These are phyloP conservation scores for Catagonus wagneri DNA, from an alignment of 2,113 vertebrate genomes.

Conservation along the genomic window DNA sequence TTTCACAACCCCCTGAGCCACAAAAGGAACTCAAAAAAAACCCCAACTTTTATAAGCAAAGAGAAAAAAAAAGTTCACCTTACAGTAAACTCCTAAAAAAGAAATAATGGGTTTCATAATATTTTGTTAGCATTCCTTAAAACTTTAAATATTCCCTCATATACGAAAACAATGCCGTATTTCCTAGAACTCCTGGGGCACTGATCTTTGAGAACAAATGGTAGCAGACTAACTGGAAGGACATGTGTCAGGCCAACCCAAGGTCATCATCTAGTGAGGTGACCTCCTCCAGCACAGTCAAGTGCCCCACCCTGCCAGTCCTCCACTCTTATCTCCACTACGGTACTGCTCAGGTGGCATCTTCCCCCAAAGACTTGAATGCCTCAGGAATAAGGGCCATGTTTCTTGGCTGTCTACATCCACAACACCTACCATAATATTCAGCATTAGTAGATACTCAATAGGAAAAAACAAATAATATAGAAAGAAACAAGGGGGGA, in stretches of 20 bases:
- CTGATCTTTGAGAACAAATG: neutral
- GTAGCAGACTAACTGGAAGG: neutral
- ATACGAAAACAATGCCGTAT: neutral
- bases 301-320: neutral
- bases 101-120: neutral
- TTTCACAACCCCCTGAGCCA: too few relatives aligned
- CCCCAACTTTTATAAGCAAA: too few relatives aligned
- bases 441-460: neutral
- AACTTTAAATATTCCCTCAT: slow-evolving; percentile 16
- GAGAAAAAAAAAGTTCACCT: neutral
- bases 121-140: slow-evolving; percentile 15
- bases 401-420: neutral
- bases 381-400: neutral
- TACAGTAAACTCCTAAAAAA: neutral
- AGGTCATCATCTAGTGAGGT: neutral
- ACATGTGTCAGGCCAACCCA: neutral
- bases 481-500: neutral
- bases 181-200: neutral
- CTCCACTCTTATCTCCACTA: neutral
- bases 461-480: neutral
- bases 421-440: neutral
- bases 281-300: neutral
- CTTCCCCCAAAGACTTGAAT: neutral
- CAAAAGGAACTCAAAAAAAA: too few relatives aligned
- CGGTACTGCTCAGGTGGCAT: neutral